Percentiles rank a stretch among this genome's conserved stretches.
These are phyloP conservation scores for Drosophila ohnishii DNA, from an alignment of 1,140 invertebrate species.

Conservation along the genomic window DNA sequence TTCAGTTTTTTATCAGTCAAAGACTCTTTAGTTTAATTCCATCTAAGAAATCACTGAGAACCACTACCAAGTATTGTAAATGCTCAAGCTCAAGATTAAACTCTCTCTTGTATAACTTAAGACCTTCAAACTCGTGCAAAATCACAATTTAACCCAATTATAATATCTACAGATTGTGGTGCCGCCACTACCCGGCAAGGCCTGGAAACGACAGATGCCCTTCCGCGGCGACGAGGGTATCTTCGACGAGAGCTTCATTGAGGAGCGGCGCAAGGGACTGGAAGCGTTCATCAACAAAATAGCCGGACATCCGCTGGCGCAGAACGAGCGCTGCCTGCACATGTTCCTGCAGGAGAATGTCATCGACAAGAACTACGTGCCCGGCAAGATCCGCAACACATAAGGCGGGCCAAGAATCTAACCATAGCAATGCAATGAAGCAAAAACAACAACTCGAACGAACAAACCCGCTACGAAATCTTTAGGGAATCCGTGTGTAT, in stretches of 20 bases:
- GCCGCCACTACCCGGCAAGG: conserved; percentile 98
- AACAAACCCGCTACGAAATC: conserved; percentile 69
- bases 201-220: conserved; percentile 98
- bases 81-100: not conserved
- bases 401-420: conserved; percentile 83
- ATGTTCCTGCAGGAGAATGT: conserved; percentile 99
- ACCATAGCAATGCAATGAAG: conserved; percentile 68
- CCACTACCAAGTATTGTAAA: too few relatives aligned
- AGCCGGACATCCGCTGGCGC: conserved; percentile 99
- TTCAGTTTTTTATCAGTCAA: too few relatives aligned
- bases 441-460: conserved; percentile 67
- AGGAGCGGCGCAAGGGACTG: conserved; percentile 98
- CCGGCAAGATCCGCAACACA: conserved; percentile 99
- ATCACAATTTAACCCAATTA: conserved; percentile 2
- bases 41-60: too few relatives aligned
- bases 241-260: conserved; percentile 99
- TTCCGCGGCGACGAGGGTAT: conserved; percentile 99
- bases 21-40: not conserved
- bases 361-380: conserved; percentile 99
- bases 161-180: conserved; percentile 93
- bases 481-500: conserved; percentile 62
- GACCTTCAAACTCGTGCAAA: not conserved
- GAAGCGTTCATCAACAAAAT: conserved; percentile 99
- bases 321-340: conserved; percentile 99
- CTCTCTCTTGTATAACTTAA: not conserved